phyloP scores from a whole-genome alignment of 2,888 invertebrate species.

The Lymantria monacha region DNA sequence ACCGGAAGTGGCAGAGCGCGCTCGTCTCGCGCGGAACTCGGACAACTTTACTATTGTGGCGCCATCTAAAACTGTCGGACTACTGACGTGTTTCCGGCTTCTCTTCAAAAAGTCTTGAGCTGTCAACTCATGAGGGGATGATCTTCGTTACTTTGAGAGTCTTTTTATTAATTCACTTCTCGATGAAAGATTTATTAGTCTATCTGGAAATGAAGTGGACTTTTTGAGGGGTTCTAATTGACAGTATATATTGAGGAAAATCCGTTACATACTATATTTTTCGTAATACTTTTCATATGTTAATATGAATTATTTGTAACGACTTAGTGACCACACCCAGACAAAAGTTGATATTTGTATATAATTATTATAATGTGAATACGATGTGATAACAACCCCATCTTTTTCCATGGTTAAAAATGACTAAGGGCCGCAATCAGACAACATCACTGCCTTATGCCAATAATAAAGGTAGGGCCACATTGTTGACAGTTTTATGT shows the following conservation, averaged over 20 bases:
- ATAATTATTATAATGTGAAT: no score
- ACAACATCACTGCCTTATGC: no score
- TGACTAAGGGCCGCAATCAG: no score
- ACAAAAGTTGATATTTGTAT: no score
- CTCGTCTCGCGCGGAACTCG: conserved; percentile 49
- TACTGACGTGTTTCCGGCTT: conserved; percentile 77
- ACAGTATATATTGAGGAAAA: neutral
- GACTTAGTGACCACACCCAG: no score
- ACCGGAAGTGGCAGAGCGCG: conserved; percentile 62
- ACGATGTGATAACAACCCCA: no score
- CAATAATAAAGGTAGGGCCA: no score
- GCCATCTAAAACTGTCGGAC: conserved; percentile 74
- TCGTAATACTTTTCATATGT: no score
- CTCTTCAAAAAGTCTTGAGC: conserved; percentile 77
- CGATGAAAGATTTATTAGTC: conserved; percentile 61
- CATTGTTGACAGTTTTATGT: no score
- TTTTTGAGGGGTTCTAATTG: neutral
- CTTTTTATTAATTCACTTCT: conserved; percentile 65
- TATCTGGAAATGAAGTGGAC: conserved; percentile 27
- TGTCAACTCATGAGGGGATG: conserved; percentile 72
- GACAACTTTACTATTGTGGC: conserved; percentile 72
- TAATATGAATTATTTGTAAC: no score
- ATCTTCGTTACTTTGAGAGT: conserved; percentile 73
- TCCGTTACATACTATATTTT: no score
- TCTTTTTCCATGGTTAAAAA: no score